These are phyloP conservation scores for Disparrhopalites patrizii DNA, from an alignment of 2,888 invertebrate species.

Conservation along the genomic window DNA sequence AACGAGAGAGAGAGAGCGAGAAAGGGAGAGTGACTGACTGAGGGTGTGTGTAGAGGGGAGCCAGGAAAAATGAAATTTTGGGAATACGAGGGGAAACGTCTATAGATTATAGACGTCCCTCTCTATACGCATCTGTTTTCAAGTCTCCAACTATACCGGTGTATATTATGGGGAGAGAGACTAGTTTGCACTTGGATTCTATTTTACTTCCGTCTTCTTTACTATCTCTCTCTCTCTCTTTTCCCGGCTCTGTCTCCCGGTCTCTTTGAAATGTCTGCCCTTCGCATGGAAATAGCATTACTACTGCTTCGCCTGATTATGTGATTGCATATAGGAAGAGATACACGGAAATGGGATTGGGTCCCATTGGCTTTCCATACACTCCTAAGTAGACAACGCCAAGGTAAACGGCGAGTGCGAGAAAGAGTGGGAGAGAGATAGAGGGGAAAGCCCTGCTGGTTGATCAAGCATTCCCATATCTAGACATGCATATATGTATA, in stretches of 20 bases:
- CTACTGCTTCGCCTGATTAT: slow-evolving; percentile 19
- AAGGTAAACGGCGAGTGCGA: neutral
- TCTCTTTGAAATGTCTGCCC: slow-evolving; percentile 9
- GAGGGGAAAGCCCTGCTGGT: too few species aligned
- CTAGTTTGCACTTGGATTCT: slow-evolving; percentile 25
- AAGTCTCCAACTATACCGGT: slow-evolving; percentile 11
- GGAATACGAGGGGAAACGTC: slow-evolving; percentile 28
- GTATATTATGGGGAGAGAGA: slow-evolving; percentile 17
- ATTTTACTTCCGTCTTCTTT: slow-evolving; percentile 26
- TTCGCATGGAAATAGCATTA: slow-evolving; percentile 12
- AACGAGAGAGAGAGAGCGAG: slow-evolving; percentile 10
- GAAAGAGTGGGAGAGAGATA: neutral
- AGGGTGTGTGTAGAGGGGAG: too few species aligned
- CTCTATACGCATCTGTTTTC: slow-evolving; percentile 16
- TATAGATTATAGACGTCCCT: slow-evolving; percentile 22
- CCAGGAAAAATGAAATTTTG: slow-evolving; percentile 24
- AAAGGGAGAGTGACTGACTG: slow-evolving; percentile 9
- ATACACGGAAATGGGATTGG: neutral
- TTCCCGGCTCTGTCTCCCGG: slow-evolving; percentile 9
- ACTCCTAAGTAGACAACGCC: neutral
- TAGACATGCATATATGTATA: neutral
- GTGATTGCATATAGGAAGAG: slow-evolving; percentile 10
- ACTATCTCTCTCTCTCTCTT: slow-evolving; percentile 20
- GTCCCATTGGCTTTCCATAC: neutral
- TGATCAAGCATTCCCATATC: too few species aligned